Percentiles rank a stretch among this genome's conserved stretches.
phyloP scores from a whole-genome alignment of 2,888 invertebrate species.

The Polydrusus cervinus region DNA sequence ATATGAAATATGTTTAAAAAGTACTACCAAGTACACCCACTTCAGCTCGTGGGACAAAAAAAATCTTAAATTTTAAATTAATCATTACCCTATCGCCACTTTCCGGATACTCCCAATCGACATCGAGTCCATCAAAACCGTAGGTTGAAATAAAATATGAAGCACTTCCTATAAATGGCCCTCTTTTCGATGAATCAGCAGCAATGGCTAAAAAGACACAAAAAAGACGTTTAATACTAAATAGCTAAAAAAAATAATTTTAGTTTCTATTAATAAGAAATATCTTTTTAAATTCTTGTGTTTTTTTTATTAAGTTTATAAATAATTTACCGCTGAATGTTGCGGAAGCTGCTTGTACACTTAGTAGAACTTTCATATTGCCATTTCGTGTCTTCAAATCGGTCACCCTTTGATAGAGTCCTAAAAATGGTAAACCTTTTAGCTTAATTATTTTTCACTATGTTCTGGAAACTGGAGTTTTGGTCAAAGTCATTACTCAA shows the following conservation, averaged over 20 bases:
- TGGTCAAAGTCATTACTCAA: no score
- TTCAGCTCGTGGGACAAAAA: no score
- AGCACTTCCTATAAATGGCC: slow-evolving; percentile 59
- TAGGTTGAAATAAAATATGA: slow-evolving; percentile 51
- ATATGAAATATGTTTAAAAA: no score
- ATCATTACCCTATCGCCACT: slow-evolving; percentile 54
- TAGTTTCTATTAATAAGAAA: not conserved
- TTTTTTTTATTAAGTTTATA: not conserved
- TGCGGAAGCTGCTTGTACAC: slow-evolving; percentile 1
- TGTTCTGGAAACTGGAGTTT: no score
- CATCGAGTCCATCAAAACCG: slow-evolving; percentile 61
- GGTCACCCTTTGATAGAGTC: slow-evolving; percentile 21
- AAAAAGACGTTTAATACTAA: not conserved
- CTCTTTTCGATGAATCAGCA: slow-evolving; percentile 55
- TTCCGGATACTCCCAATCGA: slow-evolving; percentile 62
- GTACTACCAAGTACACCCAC: no score
- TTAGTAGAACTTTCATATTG: slow-evolving; percentile 40
- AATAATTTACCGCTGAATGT: slow-evolving; percentile 21
- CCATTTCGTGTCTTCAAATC: slow-evolving; percentile 30
- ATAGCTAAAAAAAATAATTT: not conserved
- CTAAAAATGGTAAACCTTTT: not conserved
- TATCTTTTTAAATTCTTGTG: not conserved
- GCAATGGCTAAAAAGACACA: slow-evolving; percentile 58
- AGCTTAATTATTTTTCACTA: no score
- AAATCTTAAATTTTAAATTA: no score